Base-by-base conservation (phyloP, 1,140 invertebrate species). In the Tetramorium alpestre region DNA sequence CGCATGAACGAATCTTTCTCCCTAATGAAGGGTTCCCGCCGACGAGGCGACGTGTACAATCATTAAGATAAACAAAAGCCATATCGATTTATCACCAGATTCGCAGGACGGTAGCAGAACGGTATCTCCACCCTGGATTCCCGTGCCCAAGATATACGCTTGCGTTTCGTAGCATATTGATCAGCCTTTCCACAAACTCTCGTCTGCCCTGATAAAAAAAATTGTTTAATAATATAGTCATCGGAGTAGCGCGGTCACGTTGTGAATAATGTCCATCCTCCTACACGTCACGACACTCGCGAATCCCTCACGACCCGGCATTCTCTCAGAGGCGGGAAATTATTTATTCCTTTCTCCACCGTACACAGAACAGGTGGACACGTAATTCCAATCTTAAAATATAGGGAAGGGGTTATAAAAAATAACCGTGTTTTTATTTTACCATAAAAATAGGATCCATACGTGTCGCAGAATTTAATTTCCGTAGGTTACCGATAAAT, bases 61-160 rank as follows among this genome's bases (percentile, higher is more conserved):
- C 56, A 18, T 73, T 72, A 75, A 62, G 69, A 62, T 75, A 84
- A 75, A 84, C 41, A 84, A 73, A 28, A 62, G 10, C n/a, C 33
- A 18, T 47, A 73, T 75, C 54, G n/a, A 60, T 58, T 44, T 22
- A 49, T 60, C 54, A 47, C 41, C 38, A 80, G 47, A 1, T 7
- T 49, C 5, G 41, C 22, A 28, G 25, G 1, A 58, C 56, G 13
- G 25, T 10, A 13, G 4, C 33, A 11, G 2, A 3, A 22, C 0
- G 22, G 8, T 22, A 60, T 73, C 47, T 60, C 28, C 77, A 25
- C 3, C 25, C 18, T 11, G 6, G 16, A n/a, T 28, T 58, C 2
- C 38, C 18, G 2, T 73, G 7, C 11, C 11, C 13, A 47, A 82
- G 44, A 18, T 72, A 70, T 56, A 58, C 41, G 41, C 11, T 28